A percentile compares a stretch with the other conserved stretches of the same genome.
These are phyloP conservation scores for Cepaea nemoralis DNA, from an alignment of 1,140 invertebrate species.

Conservation along the genomic window DNA sequence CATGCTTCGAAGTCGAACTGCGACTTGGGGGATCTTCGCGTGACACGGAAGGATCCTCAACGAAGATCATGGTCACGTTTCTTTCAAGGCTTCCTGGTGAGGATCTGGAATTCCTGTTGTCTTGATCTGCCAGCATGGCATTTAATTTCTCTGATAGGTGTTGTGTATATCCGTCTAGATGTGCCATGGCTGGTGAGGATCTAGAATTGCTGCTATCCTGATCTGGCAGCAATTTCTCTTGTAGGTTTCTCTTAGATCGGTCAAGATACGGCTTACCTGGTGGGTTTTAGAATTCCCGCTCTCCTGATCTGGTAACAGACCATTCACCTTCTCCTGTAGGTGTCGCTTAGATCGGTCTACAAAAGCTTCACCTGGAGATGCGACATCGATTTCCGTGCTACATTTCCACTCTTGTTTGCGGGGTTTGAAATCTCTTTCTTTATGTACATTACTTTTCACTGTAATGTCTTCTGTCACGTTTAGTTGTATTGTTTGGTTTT, in stretches of 20 bases:
- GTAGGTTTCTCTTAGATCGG: neutral
- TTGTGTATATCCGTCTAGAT: neutral
- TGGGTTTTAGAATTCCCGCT: neutral
- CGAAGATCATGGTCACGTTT: slow-evolving; percentile 16
- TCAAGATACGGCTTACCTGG: too few species aligned
- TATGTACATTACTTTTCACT: neutral
- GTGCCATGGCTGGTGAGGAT: neutral
- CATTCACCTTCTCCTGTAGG: neutral
- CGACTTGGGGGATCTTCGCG: neutral
- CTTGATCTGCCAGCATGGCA: neutral
- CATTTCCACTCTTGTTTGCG: neutral
- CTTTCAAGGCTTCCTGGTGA: neutral
- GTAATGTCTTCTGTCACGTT: neutral
- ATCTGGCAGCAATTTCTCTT: neutral
- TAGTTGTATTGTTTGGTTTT: neutral
- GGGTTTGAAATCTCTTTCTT: neutral
- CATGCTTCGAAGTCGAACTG: slow-evolving; percentile 18
- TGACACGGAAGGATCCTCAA: neutral
- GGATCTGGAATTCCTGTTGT: neutral
- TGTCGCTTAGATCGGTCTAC: neutral
- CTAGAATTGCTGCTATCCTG: neutral
- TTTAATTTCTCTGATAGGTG: neutral
- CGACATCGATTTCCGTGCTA: too few species aligned
- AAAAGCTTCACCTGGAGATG: neutral
- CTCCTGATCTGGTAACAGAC: neutral